Conservation (phyloP, 2,797 vertebrate genomes). For the Aselliscus stoliczkanus region DNA sequence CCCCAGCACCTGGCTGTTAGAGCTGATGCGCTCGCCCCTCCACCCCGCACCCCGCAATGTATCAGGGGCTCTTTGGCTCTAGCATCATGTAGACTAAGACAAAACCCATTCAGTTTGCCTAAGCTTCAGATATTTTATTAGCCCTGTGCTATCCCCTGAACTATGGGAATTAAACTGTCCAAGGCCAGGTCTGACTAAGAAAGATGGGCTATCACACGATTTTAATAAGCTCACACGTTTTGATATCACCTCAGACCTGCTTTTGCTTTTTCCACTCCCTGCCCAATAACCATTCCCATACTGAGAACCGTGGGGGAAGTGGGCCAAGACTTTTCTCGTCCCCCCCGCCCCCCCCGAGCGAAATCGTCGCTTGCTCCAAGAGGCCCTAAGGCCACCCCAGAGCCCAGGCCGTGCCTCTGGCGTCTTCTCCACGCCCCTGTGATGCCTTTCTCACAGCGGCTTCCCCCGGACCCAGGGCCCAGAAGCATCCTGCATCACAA, state of each 20-base stretch:
- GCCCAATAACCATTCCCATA: background rate
- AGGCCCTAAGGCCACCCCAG: too few species aligned
- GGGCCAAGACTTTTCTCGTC: background rate
- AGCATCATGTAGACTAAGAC: background rate
- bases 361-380: background rate
- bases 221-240: background rate
- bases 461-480: background rate
- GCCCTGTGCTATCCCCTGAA: background rate
- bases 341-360: background rate
- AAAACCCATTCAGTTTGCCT: background rate
- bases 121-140: background rate
- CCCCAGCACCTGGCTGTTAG: too few species aligned
- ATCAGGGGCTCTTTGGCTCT: background rate
- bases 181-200: background rate
- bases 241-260: background rate
- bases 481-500: background rate
- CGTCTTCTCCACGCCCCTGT: too few species aligned
- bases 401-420: too few species aligned
- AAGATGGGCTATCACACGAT: background rate
- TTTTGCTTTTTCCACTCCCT: background rate
- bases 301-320: background rate
- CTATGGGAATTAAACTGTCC: background rate
- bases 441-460: background rate
- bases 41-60: too few species aligned
- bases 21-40: accelerated